Evolutionary conservation across 2,113 vertebrate species (phyloP).

Genomic region (Capricornis sumatraensis): DNA sequence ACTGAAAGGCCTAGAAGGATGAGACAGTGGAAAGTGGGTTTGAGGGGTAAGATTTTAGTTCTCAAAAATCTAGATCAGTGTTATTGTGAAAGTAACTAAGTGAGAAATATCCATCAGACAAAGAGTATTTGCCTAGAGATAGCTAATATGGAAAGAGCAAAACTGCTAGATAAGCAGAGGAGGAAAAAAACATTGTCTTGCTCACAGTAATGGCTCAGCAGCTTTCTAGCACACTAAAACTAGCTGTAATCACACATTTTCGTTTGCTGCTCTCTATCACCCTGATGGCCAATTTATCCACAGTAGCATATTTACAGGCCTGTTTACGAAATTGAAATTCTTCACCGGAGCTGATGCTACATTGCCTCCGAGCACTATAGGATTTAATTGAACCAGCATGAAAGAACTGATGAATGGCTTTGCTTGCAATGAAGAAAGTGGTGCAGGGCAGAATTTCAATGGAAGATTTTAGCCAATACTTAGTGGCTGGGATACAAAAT

Average conservation of each 20-base stretch:
- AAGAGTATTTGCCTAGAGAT: constrained; percentile 64
- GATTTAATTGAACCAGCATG: constrained; percentile 77
- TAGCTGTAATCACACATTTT: constrained; percentile 78
- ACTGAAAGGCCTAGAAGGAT: background rate
- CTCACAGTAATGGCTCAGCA: constrained; percentile 52
- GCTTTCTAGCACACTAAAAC: constrained; percentile 68
- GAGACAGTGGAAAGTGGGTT: background rate
- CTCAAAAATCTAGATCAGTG: constrained; percentile 44
- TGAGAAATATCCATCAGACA: constrained; percentile 40
- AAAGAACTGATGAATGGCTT: constrained; percentile 77
- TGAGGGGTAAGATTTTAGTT: background rate
- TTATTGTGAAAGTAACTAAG: constrained; percentile 60
- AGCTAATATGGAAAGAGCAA: constrained; percentile 43
- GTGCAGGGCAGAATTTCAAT: constrained; percentile 72
- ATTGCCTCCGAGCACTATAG: constrained; percentile 66
- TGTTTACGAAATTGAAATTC: constrained; percentile 73
- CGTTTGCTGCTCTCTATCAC: constrained; percentile 63
- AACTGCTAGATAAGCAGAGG: constrained; percentile 48
- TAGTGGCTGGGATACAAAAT: constrained; percentile 50
- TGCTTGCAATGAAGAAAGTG: constrained; percentile 10
- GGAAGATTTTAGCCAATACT: constrained; percentile 48
- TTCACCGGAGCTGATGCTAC: constrained; percentile 54
- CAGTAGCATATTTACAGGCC: constrained; percentile 75
- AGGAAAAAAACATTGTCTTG: constrained; percentile 36
- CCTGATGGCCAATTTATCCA: constrained; percentile 81